Evolutionary conservation across 2,113 vertebrate genomes (phyloP).

Genomic region (Cyprinodon variegatus): DNA sequence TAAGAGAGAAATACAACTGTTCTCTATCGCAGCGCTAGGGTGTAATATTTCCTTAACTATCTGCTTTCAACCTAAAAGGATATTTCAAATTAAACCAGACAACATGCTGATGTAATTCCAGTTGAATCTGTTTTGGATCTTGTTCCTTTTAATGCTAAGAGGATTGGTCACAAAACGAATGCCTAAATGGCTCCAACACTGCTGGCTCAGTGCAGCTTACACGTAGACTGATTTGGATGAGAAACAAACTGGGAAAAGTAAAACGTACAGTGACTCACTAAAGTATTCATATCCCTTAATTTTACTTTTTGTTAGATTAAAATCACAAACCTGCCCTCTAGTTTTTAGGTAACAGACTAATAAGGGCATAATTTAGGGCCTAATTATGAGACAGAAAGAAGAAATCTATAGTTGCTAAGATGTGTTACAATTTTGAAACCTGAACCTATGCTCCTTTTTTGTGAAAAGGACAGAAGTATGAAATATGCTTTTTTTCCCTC

Average conservation of each 20-base stretch:
- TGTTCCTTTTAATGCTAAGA: constrained; percentile 70
- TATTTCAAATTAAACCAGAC: constrained; percentile 39
- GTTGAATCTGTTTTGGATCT: constrained; percentile 55
- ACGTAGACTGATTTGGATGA: background rate
- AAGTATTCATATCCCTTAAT: background rate
- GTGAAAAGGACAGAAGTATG: too few species aligned
- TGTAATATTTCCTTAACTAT: background rate
- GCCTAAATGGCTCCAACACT: constrained; percentile 22
- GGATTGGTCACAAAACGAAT: constrained; percentile 69
- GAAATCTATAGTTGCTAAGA: too few species aligned
- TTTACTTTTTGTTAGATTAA: background rate
- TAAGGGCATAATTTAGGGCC: too few species aligned
- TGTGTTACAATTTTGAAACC: too few species aligned
- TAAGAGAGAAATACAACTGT: background rate
- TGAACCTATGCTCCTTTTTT: too few species aligned
- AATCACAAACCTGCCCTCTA: background rate
- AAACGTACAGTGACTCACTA: background rate
- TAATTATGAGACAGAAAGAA: too few species aligned
- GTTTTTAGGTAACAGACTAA: too few species aligned
- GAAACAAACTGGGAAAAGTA: background rate
- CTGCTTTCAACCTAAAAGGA: constrained; percentile 1
- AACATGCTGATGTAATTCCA: constrained; percentile 50
- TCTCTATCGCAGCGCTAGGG: background rate
- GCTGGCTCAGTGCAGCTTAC: constrained; percentile 11
- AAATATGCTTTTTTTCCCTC: too few species aligned